Evolutionary conservation across 2,113 vertebrate species (phyloP).

Genomic region (Mesoclemmys tuberculata): DNA sequence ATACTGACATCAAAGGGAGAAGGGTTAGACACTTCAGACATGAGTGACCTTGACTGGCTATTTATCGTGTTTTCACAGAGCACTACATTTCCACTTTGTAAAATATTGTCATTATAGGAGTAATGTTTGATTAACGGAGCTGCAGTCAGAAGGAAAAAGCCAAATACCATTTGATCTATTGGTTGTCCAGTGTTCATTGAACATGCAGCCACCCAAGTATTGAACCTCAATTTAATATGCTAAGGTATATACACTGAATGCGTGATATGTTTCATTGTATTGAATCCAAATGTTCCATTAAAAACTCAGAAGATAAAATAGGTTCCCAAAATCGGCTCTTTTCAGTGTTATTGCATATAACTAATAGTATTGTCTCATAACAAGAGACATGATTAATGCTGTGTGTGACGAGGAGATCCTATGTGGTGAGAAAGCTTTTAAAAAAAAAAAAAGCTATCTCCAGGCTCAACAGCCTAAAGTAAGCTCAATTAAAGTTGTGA

Average conservation of each 20-base stretch:
- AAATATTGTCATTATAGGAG: slow-evolving; percentile 3
- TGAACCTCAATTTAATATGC: background rate
- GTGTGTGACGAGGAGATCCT: slow-evolving; percentile 1
- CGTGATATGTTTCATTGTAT: background rate
- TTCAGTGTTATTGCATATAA: slow-evolving; percentile 13
- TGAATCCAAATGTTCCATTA: slow-evolving; percentile 58
- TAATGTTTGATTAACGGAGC: slow-evolving; percentile 5
- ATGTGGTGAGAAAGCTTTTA: slow-evolving; percentile 2
- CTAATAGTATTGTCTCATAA: slow-evolving; percentile 46
- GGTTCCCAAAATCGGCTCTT: slow-evolving; percentile 43
- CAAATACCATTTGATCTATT: background rate
- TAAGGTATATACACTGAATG: background rate
- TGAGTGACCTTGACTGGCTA: background rate
- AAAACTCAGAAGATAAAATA: slow-evolving; percentile 35
- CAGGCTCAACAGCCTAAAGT: background rate
- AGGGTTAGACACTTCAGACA: background rate
- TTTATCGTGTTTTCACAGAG: background rate
- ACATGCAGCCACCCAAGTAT: background rate
- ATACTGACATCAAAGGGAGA: background rate
- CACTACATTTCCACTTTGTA: background rate
- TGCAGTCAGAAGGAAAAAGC: background rate
- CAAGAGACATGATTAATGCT: slow-evolving; percentile 34
- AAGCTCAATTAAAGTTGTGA: slow-evolving; percentile 44
- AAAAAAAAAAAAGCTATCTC: too few species aligned
- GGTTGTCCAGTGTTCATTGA: background rate